phyloP scores from a whole-genome alignment of 2,113 vertebrate genomes.

The Muscicapa adusta region DNA sequence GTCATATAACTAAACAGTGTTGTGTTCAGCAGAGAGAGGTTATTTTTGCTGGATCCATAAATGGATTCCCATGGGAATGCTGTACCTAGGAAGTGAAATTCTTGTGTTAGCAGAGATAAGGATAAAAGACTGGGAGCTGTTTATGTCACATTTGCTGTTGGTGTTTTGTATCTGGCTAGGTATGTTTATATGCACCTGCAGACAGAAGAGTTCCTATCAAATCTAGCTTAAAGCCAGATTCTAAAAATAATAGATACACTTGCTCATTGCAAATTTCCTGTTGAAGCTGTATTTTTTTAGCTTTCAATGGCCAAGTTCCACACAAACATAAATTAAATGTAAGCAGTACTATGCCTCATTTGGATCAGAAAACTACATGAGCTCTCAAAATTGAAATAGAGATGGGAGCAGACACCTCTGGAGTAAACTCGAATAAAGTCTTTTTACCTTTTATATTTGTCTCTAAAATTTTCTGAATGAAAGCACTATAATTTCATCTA shows the following conservation, averaged over 20 bases:
- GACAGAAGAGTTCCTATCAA: not conserved
- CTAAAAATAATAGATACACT: not conserved
- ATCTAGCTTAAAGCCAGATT: not conserved
- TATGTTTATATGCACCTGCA: not conserved
- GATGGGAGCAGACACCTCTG: not conserved
- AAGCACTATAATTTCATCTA: not conserved
- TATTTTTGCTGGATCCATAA: constrained; percentile 32
- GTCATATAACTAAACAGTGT: not conserved
- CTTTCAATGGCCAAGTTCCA: not conserved
- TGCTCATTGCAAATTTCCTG: not conserved
- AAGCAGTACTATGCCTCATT: not conserved
- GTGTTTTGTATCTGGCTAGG: not conserved
- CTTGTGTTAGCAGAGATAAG: not conserved
- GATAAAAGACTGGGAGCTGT: not conserved
- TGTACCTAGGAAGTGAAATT: not conserved
- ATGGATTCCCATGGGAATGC: constrained; percentile 11
- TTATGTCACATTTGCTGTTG: not conserved
- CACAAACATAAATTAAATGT: not conserved
- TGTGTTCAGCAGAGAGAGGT: not conserved
- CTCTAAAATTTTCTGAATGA: not conserved
- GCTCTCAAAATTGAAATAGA: not conserved
- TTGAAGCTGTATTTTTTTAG: not conserved
- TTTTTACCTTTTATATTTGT: not conserved
- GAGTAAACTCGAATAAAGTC: not conserved
- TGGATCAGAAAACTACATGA: not conserved